These are phyloP conservation scores for Muschampia plurimacula DNA, from an alignment of 2,888 invertebrate genomes.

Conservation along the genomic window DNA sequence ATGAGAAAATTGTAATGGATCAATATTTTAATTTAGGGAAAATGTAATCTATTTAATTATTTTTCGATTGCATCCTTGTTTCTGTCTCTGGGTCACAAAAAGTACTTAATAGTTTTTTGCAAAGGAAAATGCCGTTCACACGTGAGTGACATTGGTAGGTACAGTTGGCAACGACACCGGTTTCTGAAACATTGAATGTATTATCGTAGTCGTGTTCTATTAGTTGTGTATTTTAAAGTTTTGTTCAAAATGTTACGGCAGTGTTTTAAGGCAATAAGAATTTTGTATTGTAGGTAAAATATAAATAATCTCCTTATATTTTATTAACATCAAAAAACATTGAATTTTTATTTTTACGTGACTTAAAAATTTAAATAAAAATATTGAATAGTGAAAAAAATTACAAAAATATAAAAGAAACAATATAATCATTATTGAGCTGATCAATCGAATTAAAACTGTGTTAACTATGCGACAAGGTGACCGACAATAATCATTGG, in stretches of 20 bases:
- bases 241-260: neutral
- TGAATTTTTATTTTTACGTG: too few species aligned
- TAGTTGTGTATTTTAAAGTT: neutral
- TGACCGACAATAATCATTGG: too few species aligned
- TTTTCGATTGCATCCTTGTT: neutral
- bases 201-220: neutral
- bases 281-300: too few species aligned
- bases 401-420: too few species aligned
- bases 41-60: conserved; percentile 23
- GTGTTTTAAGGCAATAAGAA: neutral
- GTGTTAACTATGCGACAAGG: too few species aligned
- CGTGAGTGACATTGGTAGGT: conserved; percentile 30
- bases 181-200: conserved; percentile 16
- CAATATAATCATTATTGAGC: too few species aligned
- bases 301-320: too few species aligned
- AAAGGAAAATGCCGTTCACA: conserved; percentile 17
- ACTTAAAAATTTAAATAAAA: too few species aligned
- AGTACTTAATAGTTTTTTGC: conserved; percentile 27
- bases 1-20: neutral
- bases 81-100: neutral
- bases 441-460: too few species aligned
- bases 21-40: conserved; percentile 4
- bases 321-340: too few species aligned
- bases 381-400: too few species aligned
- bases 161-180: conserved; percentile 21